A percentile compares a stretch with the other conserved stretches of the same genome.
These are phyloP conservation scores for Taxidea taxus DNA, from an alignment of 2,113 vertebrate genomes.

Conservation along the genomic window DNA sequence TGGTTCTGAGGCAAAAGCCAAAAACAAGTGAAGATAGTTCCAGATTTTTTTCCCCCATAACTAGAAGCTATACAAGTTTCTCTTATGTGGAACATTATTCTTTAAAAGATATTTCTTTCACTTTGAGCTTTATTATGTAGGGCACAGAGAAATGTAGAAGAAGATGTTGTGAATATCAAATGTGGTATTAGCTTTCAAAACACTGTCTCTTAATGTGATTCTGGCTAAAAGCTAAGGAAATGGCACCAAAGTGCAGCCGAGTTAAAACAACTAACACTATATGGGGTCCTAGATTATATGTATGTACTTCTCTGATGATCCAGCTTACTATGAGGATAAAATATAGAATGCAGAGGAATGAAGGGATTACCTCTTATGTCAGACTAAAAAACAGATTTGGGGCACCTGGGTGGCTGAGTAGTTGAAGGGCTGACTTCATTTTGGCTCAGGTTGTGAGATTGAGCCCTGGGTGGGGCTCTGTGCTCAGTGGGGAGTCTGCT, in stretches of 20 bases:
- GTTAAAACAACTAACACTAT: neutral
- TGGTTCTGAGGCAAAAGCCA: neutral
- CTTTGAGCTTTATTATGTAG: neutral
- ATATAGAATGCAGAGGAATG: neutral
- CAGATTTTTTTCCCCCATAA: neutral
- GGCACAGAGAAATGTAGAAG: neutral
- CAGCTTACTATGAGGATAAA: neutral
- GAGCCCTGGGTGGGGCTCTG: neutral
- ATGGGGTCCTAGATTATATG: neutral
- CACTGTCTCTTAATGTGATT: neutral
- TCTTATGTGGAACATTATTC: neutral
- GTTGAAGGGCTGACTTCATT: neutral
- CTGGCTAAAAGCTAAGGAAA: neutral
- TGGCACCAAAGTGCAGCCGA: neutral
- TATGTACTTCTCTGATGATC: neutral
- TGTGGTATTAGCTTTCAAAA: neutral
- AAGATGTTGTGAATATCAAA: neutral
- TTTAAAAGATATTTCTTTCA: neutral
- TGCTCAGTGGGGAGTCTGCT: neutral
- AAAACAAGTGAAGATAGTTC: neutral
- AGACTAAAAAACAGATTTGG: neutral
- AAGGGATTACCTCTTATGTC: neutral
- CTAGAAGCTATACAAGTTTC: neutral
- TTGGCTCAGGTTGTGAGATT: neutral
- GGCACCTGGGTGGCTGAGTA: neutral